Percentiles rank a stretch among this genome's conserved stretches.
Conservation (phyloP, 2,113 vertebrate genomes). For the Proteles cristata region DNA sequence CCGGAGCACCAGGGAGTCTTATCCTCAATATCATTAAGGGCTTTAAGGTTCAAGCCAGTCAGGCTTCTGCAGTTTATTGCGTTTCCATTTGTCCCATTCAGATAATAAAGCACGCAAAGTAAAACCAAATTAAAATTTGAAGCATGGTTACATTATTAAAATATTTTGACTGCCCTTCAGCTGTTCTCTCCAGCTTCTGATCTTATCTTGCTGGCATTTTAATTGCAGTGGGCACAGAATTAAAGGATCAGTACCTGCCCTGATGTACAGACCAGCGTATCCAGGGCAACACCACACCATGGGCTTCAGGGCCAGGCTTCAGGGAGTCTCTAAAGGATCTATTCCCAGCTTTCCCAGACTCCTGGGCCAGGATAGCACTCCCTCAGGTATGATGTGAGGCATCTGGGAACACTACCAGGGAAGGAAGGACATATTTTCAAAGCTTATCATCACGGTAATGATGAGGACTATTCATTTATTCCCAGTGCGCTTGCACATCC, state of each 20-base stretch:
- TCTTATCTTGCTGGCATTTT: background rate
- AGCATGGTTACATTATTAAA: slow-evolving; percentile 19
- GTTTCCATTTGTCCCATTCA: background rate
- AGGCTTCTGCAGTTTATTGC: background rate
- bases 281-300: rapidly evolving
- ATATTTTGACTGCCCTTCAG: slow-evolving; percentile 35
- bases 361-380: background rate
- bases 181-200: slow-evolving; percentile 15
- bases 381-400: background rate
- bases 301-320: background rate
- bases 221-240: background rate
- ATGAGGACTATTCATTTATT: rapidly evolving
- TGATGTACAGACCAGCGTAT: rapidly evolving
- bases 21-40: rapidly evolving
- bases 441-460: background rate
- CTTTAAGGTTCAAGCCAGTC: background rate
- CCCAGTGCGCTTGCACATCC: background rate
- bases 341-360: background rate
- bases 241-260: background rate
- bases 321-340: no score
- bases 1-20: rapidly evolving
- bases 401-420: background rate
- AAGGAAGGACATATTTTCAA: background rate
- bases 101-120: background rate
- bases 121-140: slow-evolving; percentile 55